Percentiles rank a stretch among this genome's conserved stretches.
Conservation (phyloP, 1,140 invertebrate species). For the Camponotus vicinus region DNA sequence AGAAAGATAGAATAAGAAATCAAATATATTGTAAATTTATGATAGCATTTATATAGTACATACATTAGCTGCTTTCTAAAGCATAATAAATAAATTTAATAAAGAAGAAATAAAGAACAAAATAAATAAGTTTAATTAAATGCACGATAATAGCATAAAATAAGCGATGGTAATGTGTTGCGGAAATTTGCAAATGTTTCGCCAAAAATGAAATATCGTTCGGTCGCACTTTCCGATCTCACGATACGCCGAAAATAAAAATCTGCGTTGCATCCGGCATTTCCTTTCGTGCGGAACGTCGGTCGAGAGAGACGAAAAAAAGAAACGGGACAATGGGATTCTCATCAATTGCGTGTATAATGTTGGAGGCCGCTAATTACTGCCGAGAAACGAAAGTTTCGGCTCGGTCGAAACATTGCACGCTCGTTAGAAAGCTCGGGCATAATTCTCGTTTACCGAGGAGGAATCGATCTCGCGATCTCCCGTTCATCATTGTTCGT, state of each 20-base stretch:
- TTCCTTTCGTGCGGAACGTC: conserved; percentile 48
- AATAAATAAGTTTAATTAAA: conserved; percentile 8
- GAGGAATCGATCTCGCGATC: conserved; percentile 78
- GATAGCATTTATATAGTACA: too few relatives aligned
- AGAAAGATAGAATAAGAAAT: not conserved
- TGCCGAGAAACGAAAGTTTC: conserved; percentile 75
- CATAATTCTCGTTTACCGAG: conserved; percentile 72
- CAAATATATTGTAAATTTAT: not conserved
- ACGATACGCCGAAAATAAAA: conserved; percentile 58
- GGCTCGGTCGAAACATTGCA: conserved; percentile 28
- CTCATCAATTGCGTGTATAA: conserved; percentile 52
- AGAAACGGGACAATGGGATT: conserved; percentile 36
- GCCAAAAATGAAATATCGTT: not conserved
- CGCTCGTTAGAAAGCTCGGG: conserved; percentile 63
- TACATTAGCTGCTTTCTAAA: not conserved
- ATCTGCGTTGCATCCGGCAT: not conserved
- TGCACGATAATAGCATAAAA: not conserved
- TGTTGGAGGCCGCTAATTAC: conserved; percentile 55
- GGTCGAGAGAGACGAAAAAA: conserved; percentile 29
- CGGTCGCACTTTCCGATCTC: conserved; percentile 11
- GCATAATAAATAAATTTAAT: not conserved
- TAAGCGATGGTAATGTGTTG: not conserved
- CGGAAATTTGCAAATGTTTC: not conserved
- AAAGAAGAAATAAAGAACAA: too few relatives aligned
- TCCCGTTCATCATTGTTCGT: too few relatives aligned